phyloP scores from a whole-genome alignment of 2,888 invertebrate species.

The Parnassius mnemosyne region DNA sequence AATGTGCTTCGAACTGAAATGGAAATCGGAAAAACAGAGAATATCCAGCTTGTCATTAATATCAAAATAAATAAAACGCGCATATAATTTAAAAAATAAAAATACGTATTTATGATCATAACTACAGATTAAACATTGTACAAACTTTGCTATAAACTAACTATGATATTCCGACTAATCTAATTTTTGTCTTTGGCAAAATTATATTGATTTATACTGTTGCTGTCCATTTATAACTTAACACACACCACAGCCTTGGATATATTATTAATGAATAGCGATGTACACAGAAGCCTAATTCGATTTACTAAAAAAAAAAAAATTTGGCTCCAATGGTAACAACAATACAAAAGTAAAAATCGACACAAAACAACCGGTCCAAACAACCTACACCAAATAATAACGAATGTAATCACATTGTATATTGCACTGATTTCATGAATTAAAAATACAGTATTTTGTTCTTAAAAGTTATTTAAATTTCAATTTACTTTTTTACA shows the following conservation, averaged over 20 bases:
- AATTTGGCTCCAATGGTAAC: slow-evolving; percentile 61
- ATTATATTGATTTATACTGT: slow-evolving; percentile 12
- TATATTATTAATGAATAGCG: slow-evolving; percentile 1
- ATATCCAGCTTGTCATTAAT: neutral
- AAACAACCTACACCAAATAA: slow-evolving; percentile 4
- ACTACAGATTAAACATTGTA: slow-evolving; percentile 49
- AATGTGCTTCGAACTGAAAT: neutral
- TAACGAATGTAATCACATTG: slow-evolving; percentile 33
- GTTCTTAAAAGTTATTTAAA: no score
- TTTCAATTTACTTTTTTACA: no score
- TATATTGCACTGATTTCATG: slow-evolving; percentile 29
- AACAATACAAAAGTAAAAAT: slow-evolving; percentile 33
- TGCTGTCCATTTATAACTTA: slow-evolving; percentile 1
- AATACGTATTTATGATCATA: neutral
- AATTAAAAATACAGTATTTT: neutral
- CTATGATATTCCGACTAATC: slow-evolving; percentile 34
- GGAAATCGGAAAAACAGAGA: neutral
- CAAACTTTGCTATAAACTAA: slow-evolving; percentile 49
- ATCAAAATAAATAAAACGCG: neutral
- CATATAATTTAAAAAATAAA: neutral
- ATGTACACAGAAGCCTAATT: neutral
- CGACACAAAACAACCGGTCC: slow-evolving; percentile 9
- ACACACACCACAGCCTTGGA: slow-evolving; percentile 1
- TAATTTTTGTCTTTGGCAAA: slow-evolving; percentile 37
- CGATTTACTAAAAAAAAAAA: slow-evolving; percentile 28